A percentile compares a stretch with the other conserved stretches of the same genome.
These are phyloP conservation scores for Cryptoblepharus egeriae DNA, from an alignment of 2,797 vertebrate genomes.

Conservation along the genomic window DNA sequence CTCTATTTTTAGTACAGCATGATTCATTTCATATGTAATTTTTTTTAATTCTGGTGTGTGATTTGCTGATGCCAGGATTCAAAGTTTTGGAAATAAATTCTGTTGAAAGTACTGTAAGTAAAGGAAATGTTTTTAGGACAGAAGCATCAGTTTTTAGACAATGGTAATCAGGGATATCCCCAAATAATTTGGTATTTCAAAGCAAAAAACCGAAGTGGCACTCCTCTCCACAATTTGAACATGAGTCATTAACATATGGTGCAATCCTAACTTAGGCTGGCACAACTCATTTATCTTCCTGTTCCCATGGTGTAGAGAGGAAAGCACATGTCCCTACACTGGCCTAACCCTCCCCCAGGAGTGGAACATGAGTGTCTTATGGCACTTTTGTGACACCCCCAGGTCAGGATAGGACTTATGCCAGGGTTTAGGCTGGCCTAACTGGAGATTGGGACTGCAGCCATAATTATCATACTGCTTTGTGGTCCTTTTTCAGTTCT, in stretches of 20 bases:
- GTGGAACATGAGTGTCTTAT: too few relatives aligned
- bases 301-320: too few relatives aligned
- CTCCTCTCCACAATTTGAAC: background rate
- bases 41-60: background rate
- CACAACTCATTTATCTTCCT: too few relatives aligned
- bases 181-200: background rate
- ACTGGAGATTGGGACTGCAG: too few relatives aligned
- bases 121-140: background rate
- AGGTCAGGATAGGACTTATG: too few relatives aligned
- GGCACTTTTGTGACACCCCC: too few relatives aligned
- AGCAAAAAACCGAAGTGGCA: background rate
- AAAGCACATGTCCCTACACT: too few relatives aligned
- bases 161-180: background rate
- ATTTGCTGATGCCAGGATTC: background rate
- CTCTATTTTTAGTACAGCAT: conserved; percentile 11
- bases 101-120: background rate
- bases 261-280: too few relatives aligned
- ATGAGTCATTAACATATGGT: background rate
- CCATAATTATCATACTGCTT: background rate
- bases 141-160: background rate
- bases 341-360: too few relatives aligned
- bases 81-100: background rate
- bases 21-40: background rate
- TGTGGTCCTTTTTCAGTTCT: background rate
- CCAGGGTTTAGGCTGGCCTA: too few relatives aligned